Evolutionary conservation across 2,888 invertebrate species (phyloP).

Genomic region (Oscheius sp.): DNA sequence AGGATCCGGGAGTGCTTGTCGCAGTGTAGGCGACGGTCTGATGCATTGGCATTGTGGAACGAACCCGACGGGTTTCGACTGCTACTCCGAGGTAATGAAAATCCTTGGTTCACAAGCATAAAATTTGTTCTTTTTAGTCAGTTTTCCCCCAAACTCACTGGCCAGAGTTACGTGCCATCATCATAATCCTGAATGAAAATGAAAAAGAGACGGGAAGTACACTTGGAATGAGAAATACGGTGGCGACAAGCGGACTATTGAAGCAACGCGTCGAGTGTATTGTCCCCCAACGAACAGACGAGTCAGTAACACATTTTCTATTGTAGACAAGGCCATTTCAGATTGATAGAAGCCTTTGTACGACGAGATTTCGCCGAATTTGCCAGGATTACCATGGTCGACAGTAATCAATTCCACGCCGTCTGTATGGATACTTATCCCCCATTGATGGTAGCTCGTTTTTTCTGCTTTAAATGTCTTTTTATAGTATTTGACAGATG

Average conservation of each 20-base stretch:
- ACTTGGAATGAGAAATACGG: slow-evolving; percentile 86
- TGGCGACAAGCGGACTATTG: slow-evolving; percentile 86
- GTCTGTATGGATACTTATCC: slow-evolving; percentile 92
- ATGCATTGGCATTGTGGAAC: slow-evolving; percentile 87
- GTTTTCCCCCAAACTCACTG: slow-evolving; percentile 79
- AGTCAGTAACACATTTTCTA: slow-evolving; percentile 65
- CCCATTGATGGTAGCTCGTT: slow-evolving; percentile 79
- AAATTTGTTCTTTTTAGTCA: slow-evolving; percentile 26
- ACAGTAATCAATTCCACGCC: slow-evolving; percentile 97
- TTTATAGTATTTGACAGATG: slow-evolving; percentile 86
- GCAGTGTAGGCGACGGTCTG: slow-evolving; percentile 93
- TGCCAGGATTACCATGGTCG: slow-evolving; percentile 92
- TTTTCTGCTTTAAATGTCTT: neutral
- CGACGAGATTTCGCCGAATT: slow-evolving; percentile 84
- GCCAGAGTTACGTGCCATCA: slow-evolving; percentile 88
- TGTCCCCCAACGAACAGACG: slow-evolving; percentile 82
- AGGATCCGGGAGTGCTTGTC: slow-evolving; percentile 93
- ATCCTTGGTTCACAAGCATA: slow-evolving; percentile 24
- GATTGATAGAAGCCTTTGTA: slow-evolving; percentile 77
- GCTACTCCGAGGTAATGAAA: slow-evolving; percentile 44
- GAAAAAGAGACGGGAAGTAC: slow-evolving; percentile 76
- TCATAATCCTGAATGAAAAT: slow-evolving; percentile 82
- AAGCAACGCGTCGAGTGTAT: slow-evolving; percentile 81
- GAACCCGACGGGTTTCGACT: slow-evolving; percentile 81
- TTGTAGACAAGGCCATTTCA: slow-evolving; percentile 35